These are phyloP conservation scores for Euplagia quadripunctaria DNA, from an alignment of 2,888 invertebrate genomes.

Conservation along the genomic window DNA sequence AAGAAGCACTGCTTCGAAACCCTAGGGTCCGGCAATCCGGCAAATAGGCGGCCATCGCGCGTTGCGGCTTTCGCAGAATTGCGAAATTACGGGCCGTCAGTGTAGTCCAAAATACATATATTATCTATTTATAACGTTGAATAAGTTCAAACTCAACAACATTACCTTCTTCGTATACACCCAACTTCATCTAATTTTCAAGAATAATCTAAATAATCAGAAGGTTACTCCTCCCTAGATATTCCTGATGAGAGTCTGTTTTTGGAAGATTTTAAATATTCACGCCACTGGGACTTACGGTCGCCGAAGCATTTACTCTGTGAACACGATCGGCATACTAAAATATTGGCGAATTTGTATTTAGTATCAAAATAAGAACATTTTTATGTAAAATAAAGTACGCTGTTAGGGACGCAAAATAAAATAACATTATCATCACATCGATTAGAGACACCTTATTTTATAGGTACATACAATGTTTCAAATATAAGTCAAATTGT, in stretches of 20 bases:
- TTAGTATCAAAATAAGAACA: constrained; percentile 22
- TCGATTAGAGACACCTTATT: constrained; percentile 1
- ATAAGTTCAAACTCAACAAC: neutral
- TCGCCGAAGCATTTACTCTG: constrained; percentile 29
- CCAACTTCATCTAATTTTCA: constrained; percentile 2
- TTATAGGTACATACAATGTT: neutral
- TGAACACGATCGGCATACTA: constrained; percentile 31
- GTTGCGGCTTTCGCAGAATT: no score
- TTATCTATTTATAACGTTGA: neutral
- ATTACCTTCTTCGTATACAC: neutral
- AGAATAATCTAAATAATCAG: constrained; percentile 4
- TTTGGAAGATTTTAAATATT: constrained; percentile 36
- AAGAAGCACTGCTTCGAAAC: no score
- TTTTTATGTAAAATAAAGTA: constrained; percentile 16
- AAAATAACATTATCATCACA: constrained; percentile 1
- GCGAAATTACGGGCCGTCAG: no score
- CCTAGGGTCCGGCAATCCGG: no score
- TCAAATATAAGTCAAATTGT: neutral
- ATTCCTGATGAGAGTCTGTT: constrained; percentile 22
- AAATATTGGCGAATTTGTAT: constrained; percentile 28
- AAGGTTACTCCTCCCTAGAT: constrained; percentile 1
- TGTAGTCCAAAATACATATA: neutral
- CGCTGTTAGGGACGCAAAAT: neutral
- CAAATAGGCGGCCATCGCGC: no score
- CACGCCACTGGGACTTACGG: constrained; percentile 24